phyloP scores from a whole-genome alignment of 2,113 vertebrate genomes.

The Quiscalus mexicanus region DNA sequence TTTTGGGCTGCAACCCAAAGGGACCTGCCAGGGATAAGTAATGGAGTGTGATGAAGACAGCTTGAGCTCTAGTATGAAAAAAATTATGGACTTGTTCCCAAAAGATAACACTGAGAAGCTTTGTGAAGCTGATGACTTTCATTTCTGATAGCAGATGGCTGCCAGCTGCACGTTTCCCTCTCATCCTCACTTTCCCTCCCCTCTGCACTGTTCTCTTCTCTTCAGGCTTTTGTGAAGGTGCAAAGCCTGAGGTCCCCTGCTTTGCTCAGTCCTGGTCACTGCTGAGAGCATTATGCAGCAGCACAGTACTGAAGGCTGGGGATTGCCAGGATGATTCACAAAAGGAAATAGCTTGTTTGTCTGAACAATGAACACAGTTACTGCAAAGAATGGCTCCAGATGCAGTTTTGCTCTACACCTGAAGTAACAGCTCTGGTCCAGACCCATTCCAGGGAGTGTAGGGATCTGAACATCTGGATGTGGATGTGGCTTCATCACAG shows the following conservation, averaged over 20 bases:
- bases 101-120: conserved; percentile 32
- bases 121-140: neutral
- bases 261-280: neutral
- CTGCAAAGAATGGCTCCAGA: neutral
- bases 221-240: neutral
- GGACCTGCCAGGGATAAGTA: neutral
- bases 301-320: neutral
- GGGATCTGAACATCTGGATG: neutral
- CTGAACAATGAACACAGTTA: neutral
- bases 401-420: neutral
- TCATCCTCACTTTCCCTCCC: neutral
- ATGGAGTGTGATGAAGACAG: conserved; percentile 27
- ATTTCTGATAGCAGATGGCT: conserved; percentile 37
- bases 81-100: neutral
- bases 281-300: neutral
- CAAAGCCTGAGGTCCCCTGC: neutral
- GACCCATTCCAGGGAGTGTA: neutral
- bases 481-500: neutral
- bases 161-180: neutral
- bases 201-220: neutral
- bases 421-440: neutral
- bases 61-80: conserved; percentile 16
- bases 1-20: neutral
- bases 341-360: conserved; percentile 37
- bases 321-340: neutral